A percentile compares a stretch with the other conserved stretches of the same genome.
These are phyloP conservation scores for Phrixothrix hirtus DNA, from an alignment of 2,888 invertebrate genomes.

Conservation along the genomic window DNA sequence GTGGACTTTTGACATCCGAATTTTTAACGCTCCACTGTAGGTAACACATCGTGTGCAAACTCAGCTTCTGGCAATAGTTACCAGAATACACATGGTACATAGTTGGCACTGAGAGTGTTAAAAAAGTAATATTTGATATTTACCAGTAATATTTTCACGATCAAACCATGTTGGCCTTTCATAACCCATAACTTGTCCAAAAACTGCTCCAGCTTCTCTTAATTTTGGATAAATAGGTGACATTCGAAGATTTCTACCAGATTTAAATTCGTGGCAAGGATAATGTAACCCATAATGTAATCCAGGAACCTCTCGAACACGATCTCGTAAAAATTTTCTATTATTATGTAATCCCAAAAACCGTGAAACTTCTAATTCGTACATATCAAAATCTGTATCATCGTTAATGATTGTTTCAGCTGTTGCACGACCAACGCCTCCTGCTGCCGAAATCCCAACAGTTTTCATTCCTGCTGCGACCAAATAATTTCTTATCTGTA, in stretches of 20 bases:
- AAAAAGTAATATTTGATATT: conserved; percentile 1
- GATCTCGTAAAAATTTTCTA: conserved; percentile 85
- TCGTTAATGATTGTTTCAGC: conserved; percentile 87
- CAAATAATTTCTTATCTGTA: conserved; percentile 80
- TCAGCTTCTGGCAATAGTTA: too few relatives aligned
- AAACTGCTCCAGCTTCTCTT: conserved; percentile 88
- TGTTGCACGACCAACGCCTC: conserved; percentile 90
- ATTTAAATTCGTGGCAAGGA: conserved; percentile 84
- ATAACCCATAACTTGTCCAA: conserved; percentile 97
- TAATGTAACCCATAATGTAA: conserved; percentile 81
- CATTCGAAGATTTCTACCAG: conserved; percentile 87
- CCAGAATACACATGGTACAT: too few relatives aligned
- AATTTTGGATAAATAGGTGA: conserved; percentile 94
- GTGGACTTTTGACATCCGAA: too few relatives aligned
- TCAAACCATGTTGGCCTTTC: conserved; percentile 94
- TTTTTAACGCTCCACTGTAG: too few relatives aligned
- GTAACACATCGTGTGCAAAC: too few relatives aligned
- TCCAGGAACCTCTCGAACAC: conserved; percentile 92
- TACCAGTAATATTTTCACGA: conserved; percentile 56
- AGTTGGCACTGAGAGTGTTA: too few relatives aligned
- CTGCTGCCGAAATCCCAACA: conserved; percentile 92
- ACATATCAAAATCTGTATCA: conserved; percentile 79
- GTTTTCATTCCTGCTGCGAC: conserved; percentile 97
- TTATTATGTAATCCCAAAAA: conserved; percentile 95
- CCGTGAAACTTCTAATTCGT: conserved; percentile 85